Base-by-base conservation (phyloP, 2,888 invertebrate genomes). In the Ariolimax columbianus region DNA sequence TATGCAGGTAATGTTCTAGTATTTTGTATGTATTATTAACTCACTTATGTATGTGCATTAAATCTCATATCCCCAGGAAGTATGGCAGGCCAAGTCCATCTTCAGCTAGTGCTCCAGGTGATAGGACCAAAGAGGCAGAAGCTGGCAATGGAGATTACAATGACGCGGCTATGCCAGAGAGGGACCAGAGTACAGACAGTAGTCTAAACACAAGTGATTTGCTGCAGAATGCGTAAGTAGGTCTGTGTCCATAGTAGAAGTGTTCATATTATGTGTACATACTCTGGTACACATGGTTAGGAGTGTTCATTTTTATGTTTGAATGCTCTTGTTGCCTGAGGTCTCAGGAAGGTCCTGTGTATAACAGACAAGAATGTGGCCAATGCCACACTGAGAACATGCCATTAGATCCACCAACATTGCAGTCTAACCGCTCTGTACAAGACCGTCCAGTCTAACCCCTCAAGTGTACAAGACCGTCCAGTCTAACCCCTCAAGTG, bases 141-240 rank as follows among this genome's bases (percentile, higher is more conserved):
- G 30, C 30, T 26, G 70, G 68, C 26, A 77, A 68, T 36, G 38
- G 68, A 23, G 33, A 51, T 6, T 23, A 38, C 26, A 82, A n/a
- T 40, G 38, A 33, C 72, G 82, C 63, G 63, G 33, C 51, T n/a
- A 30, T 51, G 55, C 23, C 68, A 26, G 83, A 40, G n/a, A 73
- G n/a, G 30, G 73, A 26, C 30, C 82, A 73, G 26, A 75, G 63
- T 40, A 75, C 63, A 23, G 75, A 75, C 23, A 63, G 75, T 43
- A 43, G 82, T 33, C 3, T 26, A 30, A 33, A 43, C 23, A 73
- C 59, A 75, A 59, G 19, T 82, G 75, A 72, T 7, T 63, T 11
- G 19, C 7, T 30, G 26, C 82, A 82, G 43, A 63, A 82, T 59
- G 82, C 59, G 82, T 82, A 82, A 63, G 82, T 72, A 17, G 0